Conservation (phyloP, 1,140 invertebrate species). For the Brachionus koreanus region DNA sequence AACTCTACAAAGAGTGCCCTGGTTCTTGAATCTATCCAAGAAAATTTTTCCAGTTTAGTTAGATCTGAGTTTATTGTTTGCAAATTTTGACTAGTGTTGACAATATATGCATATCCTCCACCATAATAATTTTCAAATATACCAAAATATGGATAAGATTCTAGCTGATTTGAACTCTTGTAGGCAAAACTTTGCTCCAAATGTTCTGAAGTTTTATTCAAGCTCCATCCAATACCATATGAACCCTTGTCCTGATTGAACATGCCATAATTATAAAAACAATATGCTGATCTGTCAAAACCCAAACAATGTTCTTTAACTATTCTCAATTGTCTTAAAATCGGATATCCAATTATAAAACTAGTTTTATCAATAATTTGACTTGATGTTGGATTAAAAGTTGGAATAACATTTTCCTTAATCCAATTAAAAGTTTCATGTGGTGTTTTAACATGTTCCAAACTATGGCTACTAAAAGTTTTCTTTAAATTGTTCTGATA, state of each 20-base stretch:
- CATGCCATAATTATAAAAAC: not conserved
- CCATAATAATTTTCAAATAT: slow-evolving; percentile 60
- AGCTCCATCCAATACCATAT: slow-evolving; percentile 3
- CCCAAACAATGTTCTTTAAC: not conserved
- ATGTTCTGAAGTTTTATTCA: not conserved
- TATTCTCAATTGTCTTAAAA: slow-evolving; percentile 60
- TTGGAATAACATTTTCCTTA: slow-evolving; percentile 47
- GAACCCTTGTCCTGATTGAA: slow-evolving; percentile 24
- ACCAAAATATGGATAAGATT: slow-evolving; percentile 60
- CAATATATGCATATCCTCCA: slow-evolving; percentile 62
- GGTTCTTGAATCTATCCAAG: slow-evolving; percentile 63
- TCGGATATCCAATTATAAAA: slow-evolving; percentile 62
- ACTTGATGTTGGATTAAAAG: slow-evolving; percentile 49
- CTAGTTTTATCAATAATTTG: slow-evolving; percentile 61
- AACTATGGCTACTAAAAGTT: slow-evolving; percentile 51
- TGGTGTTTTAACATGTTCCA: not conserved
- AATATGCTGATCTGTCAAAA: not conserved
- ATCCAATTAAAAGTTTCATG: not conserved
- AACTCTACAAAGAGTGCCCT: slow-evolving; percentile 64
- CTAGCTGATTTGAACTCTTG: slow-evolving; percentile 48
- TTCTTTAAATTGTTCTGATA: slow-evolving; percentile 57
- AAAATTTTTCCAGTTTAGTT: slow-evolving; percentile 58
- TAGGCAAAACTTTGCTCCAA: not conserved
- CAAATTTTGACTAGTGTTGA: slow-evolving; percentile 52
- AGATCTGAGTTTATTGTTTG: slow-evolving; percentile 59